These are phyloP conservation scores for Babylonia areolata DNA, from an alignment of 1,140 invertebrate genomes.

Conservation along the genomic window DNA sequence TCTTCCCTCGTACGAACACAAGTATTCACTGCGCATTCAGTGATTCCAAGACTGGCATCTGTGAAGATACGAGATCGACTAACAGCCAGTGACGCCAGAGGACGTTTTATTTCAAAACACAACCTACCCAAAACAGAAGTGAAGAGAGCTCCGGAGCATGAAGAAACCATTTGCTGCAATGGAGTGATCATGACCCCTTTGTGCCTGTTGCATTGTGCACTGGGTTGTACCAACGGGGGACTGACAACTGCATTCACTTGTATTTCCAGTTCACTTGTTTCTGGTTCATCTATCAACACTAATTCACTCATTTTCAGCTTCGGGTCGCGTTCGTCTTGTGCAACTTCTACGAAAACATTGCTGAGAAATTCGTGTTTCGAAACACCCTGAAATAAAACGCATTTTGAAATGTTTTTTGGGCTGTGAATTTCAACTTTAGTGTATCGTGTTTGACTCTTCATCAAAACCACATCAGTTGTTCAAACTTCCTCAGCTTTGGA, in stretches of 20 bases:
- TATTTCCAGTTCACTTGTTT: neutral
- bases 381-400: too few relatives aligned
- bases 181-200: slow-evolving; percentile 82
- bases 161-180: slow-evolving; percentile 91
- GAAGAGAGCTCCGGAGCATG: slow-evolving; percentile 90
- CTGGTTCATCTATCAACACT: neutral
- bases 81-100: too few relatives aligned
- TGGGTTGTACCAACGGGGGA: neutral
- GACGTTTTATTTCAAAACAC: too few relatives aligned
- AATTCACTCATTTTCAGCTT: neutral
- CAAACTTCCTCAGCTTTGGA: neutral
- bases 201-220: neutral
- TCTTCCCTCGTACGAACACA: too few relatives aligned
- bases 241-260: neutral
- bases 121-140: slow-evolving; percentile 90
- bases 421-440: too few relatives aligned
- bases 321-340: neutral
- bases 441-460: too few relatives aligned
- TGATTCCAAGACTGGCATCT: too few relatives aligned
- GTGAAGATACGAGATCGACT: too few relatives aligned
- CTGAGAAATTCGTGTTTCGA: neutral
- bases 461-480: too few relatives aligned
- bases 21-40: too few relatives aligned
- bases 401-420: too few relatives aligned
- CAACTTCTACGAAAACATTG: slow-evolving; percentile 6